Percentiles rank a stretch among this genome's conserved stretches.
phyloP scores from a whole-genome alignment of 2,113 vertebrate genomes.

The Poecile atricapillus region DNA sequence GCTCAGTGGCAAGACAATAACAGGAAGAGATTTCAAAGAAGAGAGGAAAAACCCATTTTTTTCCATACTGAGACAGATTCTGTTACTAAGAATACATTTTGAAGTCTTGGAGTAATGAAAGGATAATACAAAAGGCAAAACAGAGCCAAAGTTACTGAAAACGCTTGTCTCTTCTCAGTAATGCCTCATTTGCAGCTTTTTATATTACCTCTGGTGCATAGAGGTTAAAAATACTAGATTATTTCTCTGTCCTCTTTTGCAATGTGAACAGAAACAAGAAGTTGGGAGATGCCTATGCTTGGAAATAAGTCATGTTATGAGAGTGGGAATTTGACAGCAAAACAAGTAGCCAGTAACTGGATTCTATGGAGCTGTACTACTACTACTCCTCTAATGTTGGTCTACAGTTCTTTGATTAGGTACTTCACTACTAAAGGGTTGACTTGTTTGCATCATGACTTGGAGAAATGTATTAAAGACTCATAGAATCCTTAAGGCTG shows the following conservation, averaged over 20 bases:
- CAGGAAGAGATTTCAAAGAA: not conserved
- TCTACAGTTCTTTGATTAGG: not conserved
- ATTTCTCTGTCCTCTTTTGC: not conserved
- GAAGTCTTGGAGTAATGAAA: not conserved
- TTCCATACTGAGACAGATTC: not conserved
- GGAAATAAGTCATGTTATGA: not conserved
- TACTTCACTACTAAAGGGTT: not conserved
- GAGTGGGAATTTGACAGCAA: not conserved
- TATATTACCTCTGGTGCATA: not conserved
- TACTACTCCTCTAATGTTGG: fast-evolving
- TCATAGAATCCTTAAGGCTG: not conserved
- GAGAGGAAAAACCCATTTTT: not conserved
- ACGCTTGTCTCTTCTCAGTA: not conserved
- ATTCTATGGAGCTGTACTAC: not conserved
- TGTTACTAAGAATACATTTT: not conserved
- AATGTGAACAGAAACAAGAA: not conserved
- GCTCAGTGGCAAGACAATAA: not conserved
- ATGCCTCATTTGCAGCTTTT: not conserved
- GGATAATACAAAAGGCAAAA: not conserved
- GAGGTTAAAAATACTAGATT: not conserved
- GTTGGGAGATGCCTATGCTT: not conserved
- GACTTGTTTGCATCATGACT: not conserved
- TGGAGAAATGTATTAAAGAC: not conserved
- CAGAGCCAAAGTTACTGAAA: not conserved
- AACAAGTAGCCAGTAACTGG: not conserved